Percentiles rank a stretch among this genome's conserved stretches.
These are phyloP conservation scores for Muricea muricata DNA, from an alignment of 92 coral and sea anemone genomes.

Conservation along the genomic window DNA sequence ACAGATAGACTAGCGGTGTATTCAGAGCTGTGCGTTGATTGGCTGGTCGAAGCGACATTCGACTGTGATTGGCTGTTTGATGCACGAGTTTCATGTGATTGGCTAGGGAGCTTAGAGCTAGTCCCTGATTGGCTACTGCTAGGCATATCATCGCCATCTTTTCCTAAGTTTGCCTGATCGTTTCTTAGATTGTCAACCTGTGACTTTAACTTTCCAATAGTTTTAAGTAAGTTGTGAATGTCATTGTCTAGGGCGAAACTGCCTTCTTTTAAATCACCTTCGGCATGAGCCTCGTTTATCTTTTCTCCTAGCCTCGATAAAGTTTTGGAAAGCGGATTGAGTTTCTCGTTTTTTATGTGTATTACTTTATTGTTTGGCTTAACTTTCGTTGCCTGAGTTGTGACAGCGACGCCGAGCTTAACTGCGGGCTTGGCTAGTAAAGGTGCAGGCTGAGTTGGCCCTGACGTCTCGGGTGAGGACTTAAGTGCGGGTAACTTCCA, in stretches of 20 bases:
- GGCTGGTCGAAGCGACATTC: slow-evolving; percentile 3
- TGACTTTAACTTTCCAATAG: slow-evolving; percentile 11
- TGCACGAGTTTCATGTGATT: background rate
- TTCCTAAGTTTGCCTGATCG: background rate
- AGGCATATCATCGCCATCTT: background rate
- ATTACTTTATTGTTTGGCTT: background rate
- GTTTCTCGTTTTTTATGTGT: background rate
- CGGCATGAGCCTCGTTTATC: slow-evolving; percentile 4
- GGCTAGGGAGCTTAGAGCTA: background rate
- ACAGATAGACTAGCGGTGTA: background rate
- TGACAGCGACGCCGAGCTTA: background rate
- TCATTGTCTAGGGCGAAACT: background rate
- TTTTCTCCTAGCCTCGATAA: slow-evolving; percentile 23
- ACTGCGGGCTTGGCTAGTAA: background rate
- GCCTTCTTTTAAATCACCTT: slow-evolving; percentile 32
- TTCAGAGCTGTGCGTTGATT: slow-evolving; percentile 5
- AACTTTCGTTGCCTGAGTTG: background rate
- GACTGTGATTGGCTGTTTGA: slow-evolving; percentile 29
- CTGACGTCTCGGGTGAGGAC: background rate
- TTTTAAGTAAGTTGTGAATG: slow-evolving; percentile 8
- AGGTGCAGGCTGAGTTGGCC: background rate
- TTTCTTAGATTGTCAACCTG: slow-evolving; percentile 22
- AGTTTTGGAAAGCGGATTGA: slow-evolving; percentile 28
- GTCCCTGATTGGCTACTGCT: slow-evolving; percentile 4
- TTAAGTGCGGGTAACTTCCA: background rate